Evolutionary conservation across 2,113 vertebrate species (phyloP), one percentile per base, ranked within the genome.

Genomic region (Apteryx owenii): DNA sequence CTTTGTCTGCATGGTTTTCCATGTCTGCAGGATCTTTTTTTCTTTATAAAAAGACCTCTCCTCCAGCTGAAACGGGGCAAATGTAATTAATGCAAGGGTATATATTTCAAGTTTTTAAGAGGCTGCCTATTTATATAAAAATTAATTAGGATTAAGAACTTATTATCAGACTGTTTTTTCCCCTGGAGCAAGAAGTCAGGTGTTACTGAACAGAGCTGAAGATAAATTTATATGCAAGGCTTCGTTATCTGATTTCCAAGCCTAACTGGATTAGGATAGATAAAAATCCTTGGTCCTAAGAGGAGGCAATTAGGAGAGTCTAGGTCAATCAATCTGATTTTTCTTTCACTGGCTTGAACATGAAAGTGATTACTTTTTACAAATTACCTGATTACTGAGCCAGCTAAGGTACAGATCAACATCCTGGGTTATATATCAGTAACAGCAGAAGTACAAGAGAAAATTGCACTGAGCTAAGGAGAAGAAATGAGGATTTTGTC

Each of bases 271-370:
- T 73, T 81, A 81, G 51, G 68, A 73, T 13, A 78, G 60, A 70
- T 66, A 2, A 22, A 81, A 71, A 9, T 58, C 28, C 65, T 89
- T 75, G 48, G 68, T 80, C 48, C 7, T 51, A 42, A 81, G 10
- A 61, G 51, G 62, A 83, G 8, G 48, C 42, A 83, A 26, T 64
- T 54, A 48, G 14, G 23, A 81, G 11, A 71, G 6, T 28, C 40
- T 38, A 77, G 77, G 22, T 83, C 82, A 88, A 88, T 72, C 79
- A 71, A 80, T 23, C 23, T 85, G 76, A 54, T 75, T 23, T 90
- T 92, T 76, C 28, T 75, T 29, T 53, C 36, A 42, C 53, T 40
- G 85, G 50, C 29, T 82, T 88, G 38, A 85, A 87, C 38, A 14
- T 61, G 36, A 64, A 50, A 85, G 33, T n/a, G 19, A 80, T 58